These are phyloP conservation scores for Akabosia matsudoensis DNA, from an alignment of 1,140 invertebrate species.

Conservation along the genomic window DNA sequence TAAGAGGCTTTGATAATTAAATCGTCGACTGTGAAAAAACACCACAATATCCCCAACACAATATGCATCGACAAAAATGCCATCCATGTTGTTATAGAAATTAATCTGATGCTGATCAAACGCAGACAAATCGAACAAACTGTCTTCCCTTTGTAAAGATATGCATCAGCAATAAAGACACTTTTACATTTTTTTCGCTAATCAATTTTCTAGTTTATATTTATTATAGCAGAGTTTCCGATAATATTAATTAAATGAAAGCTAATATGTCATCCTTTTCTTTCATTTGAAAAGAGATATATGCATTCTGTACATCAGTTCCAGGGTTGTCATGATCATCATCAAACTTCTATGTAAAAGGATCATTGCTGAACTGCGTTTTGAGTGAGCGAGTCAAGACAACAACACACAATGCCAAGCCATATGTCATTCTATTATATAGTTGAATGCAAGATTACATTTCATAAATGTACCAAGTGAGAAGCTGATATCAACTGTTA, in stretches of 20 bases:
- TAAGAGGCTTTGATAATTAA: no score
- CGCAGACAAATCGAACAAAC: no score
- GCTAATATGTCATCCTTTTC: slow-evolving; percentile 1
- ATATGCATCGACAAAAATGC: no score
- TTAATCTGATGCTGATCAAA: no score
- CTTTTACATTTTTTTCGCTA: neutral
- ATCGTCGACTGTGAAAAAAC: no score
- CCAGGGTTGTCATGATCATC: no score
- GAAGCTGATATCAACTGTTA: neutral
- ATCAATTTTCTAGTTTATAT: neutral
- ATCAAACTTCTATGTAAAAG: slow-evolving; percentile 7
- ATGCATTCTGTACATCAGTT: neutral
- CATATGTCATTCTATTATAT: slow-evolving; percentile 15
- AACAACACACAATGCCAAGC: slow-evolving; percentile 17
- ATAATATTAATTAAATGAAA: slow-evolving; percentile 5
- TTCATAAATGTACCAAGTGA: neutral
- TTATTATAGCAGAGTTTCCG: neutral
- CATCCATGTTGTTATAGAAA: no score
- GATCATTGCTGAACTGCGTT: no score
- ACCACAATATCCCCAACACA: no score
- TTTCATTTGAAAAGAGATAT: neutral
- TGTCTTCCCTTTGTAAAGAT: no score
- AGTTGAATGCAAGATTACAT: slow-evolving; percentile 5
- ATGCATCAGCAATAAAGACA: no score
- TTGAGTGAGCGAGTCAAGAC: neutral